Evolutionary conservation across 2,113 vertebrate genomes (phyloP), one percentile per base, ranked within the genome.

Genomic region (Mesocricetus auratus): DNA sequence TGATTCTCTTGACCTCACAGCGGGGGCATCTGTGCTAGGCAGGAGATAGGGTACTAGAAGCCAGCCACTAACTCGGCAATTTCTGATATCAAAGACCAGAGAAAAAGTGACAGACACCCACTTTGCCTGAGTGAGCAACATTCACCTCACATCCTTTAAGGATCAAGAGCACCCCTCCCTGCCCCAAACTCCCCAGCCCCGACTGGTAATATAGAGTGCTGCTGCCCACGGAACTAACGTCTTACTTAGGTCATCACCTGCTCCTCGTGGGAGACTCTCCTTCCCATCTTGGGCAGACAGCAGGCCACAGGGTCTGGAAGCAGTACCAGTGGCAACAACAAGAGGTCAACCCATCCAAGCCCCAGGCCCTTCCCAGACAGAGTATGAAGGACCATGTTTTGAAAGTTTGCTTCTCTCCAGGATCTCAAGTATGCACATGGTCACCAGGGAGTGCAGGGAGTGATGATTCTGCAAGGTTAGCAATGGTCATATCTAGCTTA

Each of bases 361-460:
- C 53, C 85, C 60, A 68, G 58, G 88, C 19, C 75, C 31, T 94
- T 90, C 71, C 96, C 75, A 82, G 71, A 90, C 42, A 71, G 66
- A 94, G 33, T 53, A 73, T 8, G 5, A 94, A 85, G 85, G 73
- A 96, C 78, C 89, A 66, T n/a, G 31, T 82, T 94, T 90, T 64
- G 47, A 73, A 94, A 95, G n/a, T 68, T 89, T 73, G 77, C 60
- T 78, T 95, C 78, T 79, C 83, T 85, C 74, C 82, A 78, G 87
- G 94, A 75, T 62, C 86, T 73, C 22, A 4, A 79, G 83, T 90
- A 78, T 66, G 60, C 53, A 69, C 95, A 78, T 73, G 74, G 89
- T 45, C n/a, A 86, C 26, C 50, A 66, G 86, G 86, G 81, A 64
- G 50, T 89, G n/a, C 19, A 77, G 66, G 73, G 77, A 93, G 71